Conservation (phyloP, 2,797 vertebrate genomes). For the Mus caroli region DNA sequence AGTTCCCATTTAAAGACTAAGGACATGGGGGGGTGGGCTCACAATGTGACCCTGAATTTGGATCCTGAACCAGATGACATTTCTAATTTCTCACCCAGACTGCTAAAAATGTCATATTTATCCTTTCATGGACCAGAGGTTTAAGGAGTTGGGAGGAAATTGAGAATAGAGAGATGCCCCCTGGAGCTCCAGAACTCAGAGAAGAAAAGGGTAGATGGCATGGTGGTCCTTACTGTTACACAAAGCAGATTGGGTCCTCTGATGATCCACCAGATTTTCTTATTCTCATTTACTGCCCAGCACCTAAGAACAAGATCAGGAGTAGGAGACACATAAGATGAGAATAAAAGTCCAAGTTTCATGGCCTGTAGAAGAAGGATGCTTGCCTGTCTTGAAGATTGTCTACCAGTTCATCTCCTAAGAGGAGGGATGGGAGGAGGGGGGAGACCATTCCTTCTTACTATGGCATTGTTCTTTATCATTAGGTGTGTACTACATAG, state of each 20-base stretch:
- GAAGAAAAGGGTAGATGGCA: background rate
- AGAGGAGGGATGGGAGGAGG: background rate
- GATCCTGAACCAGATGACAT: background rate
- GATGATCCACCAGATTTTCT: slow-evolving; percentile 97
- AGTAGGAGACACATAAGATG: background rate
- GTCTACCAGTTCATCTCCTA: background rate
- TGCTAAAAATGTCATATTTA: background rate
- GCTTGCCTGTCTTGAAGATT: background rate
- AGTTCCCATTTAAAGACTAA: background rate
- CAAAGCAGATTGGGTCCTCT: slow-evolving; percentile 94
- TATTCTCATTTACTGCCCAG: slow-evolving; percentile 92
- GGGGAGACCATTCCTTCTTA: background rate
- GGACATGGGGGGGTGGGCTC: background rate
- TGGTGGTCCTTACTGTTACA: slow-evolving; percentile 91
- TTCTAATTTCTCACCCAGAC: background rate
- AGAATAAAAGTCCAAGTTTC: background rate
- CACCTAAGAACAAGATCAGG: slow-evolving; percentile 89
- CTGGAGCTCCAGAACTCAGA: background rate
- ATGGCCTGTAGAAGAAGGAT: background rate
- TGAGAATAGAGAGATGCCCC: background rate
- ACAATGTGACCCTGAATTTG: background rate
- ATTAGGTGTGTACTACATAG: background rate
- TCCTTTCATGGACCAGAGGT: background rate
- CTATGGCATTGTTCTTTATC: background rate
- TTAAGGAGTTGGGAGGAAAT: background rate